Evolutionary conservation across 2,113 vertebrate species (phyloP), one percentile per base, ranked within the genome.

Genomic region (Sphyrna mokarran): DNA sequence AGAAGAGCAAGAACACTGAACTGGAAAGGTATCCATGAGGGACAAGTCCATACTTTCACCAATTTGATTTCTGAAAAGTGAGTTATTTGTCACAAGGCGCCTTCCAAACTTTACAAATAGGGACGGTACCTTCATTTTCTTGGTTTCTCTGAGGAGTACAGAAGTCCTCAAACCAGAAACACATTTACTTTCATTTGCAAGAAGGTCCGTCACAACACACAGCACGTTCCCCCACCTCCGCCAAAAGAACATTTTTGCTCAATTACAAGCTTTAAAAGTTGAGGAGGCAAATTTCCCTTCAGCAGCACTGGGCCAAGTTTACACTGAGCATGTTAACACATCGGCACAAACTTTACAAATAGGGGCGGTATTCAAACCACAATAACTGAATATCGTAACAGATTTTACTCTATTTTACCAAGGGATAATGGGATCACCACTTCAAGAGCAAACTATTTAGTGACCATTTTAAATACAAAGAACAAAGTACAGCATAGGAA

Each of bases 61-160:
- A 4, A 29, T 5, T 22, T 78, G n/a, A 29, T n/a, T 80, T 37
- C 78, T 80, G 78, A 37, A 37, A n/a, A 78, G 7, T 78, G 72
- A 33, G 72, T n/a, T 33, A n/a, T 8, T 37, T 80, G 78, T 80
- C 78, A 37, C 33, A 22, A 40, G 80, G 18, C 37, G 40, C 80
- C 22, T 18, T 5, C 80, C 40, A 83, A 83, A 40, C 16, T 14
- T n/a, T 80, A 48, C 43, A 48, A 48, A 48, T 1, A 48, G 43
- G 43, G 43, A 48, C 43, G 43, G 43, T 96, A 54, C 96, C 96
- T 1, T 97, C 96, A 54, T 98, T 98, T 86, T 98, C 97, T 96
- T 97, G 97, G 96, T 98, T 98, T 96, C 96, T 97, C 98, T 97
- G 96, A 94, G 29, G 33, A 72, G 76, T 37, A 72, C 54, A 76